phyloP scores from a whole-genome alignment of 2,797 vertebrate genomes.

The Rhinichthys osculus region DNA sequence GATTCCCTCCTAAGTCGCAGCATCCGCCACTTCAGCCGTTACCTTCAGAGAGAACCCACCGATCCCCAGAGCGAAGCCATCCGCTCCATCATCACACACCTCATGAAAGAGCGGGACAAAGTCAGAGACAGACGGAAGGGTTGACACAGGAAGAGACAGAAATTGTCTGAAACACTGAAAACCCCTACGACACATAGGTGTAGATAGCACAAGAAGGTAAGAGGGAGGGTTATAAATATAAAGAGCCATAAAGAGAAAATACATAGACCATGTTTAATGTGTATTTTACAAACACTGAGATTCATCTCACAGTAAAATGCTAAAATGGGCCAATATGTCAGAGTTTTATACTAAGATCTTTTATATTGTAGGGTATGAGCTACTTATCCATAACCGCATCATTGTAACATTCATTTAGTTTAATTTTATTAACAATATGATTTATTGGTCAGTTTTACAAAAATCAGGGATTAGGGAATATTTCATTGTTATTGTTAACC shows the following conservation, averaged over 20 bases:
- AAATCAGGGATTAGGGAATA: background rate
- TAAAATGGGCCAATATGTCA: background rate
- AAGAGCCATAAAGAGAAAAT: background rate
- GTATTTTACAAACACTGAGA: background rate
- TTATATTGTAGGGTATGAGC: background rate
- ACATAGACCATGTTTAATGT: background rate
- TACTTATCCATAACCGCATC: background rate
- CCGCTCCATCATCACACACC: slow-evolving; percentile 80
- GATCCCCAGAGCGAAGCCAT: slow-evolving; percentile 89
- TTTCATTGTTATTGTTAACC: background rate
- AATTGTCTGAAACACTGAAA: slow-evolving; percentile 15
- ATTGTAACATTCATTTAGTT: slow-evolving; percentile 3
- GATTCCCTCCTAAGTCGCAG: slow-evolving; percentile 84
- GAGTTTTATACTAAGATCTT: background rate
- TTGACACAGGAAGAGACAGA: slow-evolving; percentile 56
- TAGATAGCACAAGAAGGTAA: background rate
- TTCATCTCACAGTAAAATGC: background rate
- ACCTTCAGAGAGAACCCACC: slow-evolving; percentile 79
- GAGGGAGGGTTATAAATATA: background rate
- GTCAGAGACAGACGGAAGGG: slow-evolving; percentile 68
- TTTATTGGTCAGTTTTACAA: background rate
- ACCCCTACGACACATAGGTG: background rate
- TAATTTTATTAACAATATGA: background rate
- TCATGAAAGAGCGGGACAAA: slow-evolving; percentile 83
- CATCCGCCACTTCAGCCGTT: slow-evolving; percentile 86